Conservation (phyloP, 2,888 invertebrate genomes). For the Dicranocentrus wangi region DNA sequence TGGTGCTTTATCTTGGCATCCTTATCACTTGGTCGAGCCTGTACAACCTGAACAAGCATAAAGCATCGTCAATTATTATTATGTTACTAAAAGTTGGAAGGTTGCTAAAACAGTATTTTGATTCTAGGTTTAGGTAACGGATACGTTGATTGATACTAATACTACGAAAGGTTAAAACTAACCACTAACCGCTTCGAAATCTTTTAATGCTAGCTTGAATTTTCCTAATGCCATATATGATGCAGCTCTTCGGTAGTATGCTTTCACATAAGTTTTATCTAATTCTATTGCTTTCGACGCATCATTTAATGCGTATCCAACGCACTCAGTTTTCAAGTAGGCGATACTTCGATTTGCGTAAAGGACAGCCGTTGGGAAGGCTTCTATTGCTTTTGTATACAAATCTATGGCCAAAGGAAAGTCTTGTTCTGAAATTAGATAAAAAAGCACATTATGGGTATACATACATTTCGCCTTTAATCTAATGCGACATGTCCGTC, state of each 20-base stretch:
- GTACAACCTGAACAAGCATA: constrained; percentile 82
- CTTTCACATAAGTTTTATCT: constrained; percentile 93
- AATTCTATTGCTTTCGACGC: constrained; percentile 92
- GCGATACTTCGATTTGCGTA: constrained; percentile 93
- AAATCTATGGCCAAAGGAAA: constrained; percentile 92
- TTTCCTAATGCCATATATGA: constrained; percentile 98
- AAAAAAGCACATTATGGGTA: no score
- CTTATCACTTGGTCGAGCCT: constrained; percentile 92
- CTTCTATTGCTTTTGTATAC: constrained; percentile 88
- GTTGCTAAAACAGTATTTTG: no score
- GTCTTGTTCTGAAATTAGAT: constrained; percentile 84
- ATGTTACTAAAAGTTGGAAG: no score
- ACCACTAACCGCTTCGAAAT: constrained; percentile 95
- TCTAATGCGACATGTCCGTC: no score
- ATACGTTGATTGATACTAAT: no score
- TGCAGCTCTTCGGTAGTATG: constrained; percentile 96
- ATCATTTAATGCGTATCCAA: constrained; percentile 94
- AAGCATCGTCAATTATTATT: no score
- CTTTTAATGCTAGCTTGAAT: constrained; percentile 95
- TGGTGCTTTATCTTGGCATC: constrained; percentile 93
- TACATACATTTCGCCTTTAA: no score
- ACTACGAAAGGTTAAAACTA: no score
- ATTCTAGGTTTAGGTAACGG: no score
- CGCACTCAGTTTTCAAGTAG: constrained; percentile 93
- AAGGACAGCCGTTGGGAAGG: constrained; percentile 90